Evolutionary conservation across 2,113 vertebrate genomes (phyloP).

Genomic region (Varanus komodoensis): DNA sequence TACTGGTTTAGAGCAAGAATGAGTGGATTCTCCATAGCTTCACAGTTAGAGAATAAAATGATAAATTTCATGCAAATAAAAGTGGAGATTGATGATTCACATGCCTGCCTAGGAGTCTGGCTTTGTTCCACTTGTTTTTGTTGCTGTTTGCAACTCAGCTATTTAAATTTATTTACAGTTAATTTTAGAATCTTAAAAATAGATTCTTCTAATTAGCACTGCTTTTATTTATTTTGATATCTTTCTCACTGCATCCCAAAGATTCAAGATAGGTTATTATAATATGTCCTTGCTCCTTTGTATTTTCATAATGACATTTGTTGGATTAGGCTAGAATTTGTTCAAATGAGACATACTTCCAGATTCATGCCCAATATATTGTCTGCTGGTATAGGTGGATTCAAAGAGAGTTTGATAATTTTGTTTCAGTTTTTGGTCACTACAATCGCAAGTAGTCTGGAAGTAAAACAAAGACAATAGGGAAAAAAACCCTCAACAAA

Average conservation of each 20-base stretch:
- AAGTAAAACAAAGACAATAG: neutral
- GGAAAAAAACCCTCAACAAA: neutral
- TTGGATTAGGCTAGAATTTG: neutral
- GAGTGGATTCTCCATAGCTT: constrained; percentile 4
- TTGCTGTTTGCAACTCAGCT: neutral
- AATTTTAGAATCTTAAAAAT: neutral
- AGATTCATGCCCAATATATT: neutral
- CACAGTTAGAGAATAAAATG: neutral
- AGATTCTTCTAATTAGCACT: too few species aligned
- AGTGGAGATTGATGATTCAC: neutral
- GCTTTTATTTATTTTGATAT: constrained; percentile 8
- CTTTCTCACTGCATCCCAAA: neutral
- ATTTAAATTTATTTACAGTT: neutral
- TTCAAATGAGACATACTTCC: neutral
- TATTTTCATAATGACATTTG: neutral
- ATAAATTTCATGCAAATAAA: constrained; percentile 19
- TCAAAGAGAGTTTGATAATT: neutral
- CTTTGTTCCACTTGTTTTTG: neutral
- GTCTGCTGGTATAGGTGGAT: neutral
- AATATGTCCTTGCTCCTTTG: neutral
- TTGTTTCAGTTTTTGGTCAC: neutral
- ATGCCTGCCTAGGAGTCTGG: neutral
- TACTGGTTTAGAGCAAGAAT: neutral
- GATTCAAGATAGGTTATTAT: neutral
- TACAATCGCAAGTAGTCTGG: neutral